Conservation (phyloP, 2,888 invertebrate genomes). For the Neoascia interrupta region DNA sequence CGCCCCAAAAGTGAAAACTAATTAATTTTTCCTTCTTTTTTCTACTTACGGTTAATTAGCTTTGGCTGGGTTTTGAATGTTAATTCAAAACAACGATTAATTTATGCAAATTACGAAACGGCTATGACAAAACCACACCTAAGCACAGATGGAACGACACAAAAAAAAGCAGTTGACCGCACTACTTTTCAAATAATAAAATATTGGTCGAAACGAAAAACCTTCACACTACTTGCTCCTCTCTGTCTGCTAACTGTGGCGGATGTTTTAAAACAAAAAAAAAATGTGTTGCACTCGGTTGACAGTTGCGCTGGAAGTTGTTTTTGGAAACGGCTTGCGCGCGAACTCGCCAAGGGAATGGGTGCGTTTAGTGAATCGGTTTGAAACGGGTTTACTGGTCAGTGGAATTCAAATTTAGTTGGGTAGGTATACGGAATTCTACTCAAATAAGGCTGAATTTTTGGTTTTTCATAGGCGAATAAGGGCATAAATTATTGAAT, state of each 20-base stretch:
- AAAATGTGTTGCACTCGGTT: slow-evolving; percentile 3
- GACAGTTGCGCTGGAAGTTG: slow-evolving; percentile 54
- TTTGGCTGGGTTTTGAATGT: slow-evolving; percentile 23
- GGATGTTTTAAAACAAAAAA: slow-evolving; percentile 50
- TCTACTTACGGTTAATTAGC: slow-evolving; percentile 39
- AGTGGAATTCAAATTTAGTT: no score
- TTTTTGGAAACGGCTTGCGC: slow-evolving; percentile 50
- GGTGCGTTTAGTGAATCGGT: slow-evolving; percentile 24
- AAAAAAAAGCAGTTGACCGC: slow-evolving; percentile 30
- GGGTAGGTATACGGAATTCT: no score
- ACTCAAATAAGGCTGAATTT: no score
- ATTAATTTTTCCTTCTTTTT: not conserved
- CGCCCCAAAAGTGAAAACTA: slow-evolving; percentile 1
- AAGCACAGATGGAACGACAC: slow-evolving; percentile 3
- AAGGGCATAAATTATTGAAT: no score
- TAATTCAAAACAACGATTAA: slow-evolving; percentile 42
- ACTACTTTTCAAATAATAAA: slow-evolving; percentile 39
- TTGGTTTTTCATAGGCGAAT: no score
- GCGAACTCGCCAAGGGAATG: slow-evolving; percentile 6
- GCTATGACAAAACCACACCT: slow-evolving; percentile 57
- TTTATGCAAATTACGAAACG: slow-evolving; percentile 52
- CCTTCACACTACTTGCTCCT: slow-evolving; percentile 19
- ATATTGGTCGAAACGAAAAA: slow-evolving; percentile 41
- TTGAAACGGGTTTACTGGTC: not conserved
- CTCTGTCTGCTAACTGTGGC: not conserved